These are phyloP conservation scores for Tiphia femorata DNA, from an alignment of 2,888 invertebrate species.

Conservation along the genomic window DNA sequence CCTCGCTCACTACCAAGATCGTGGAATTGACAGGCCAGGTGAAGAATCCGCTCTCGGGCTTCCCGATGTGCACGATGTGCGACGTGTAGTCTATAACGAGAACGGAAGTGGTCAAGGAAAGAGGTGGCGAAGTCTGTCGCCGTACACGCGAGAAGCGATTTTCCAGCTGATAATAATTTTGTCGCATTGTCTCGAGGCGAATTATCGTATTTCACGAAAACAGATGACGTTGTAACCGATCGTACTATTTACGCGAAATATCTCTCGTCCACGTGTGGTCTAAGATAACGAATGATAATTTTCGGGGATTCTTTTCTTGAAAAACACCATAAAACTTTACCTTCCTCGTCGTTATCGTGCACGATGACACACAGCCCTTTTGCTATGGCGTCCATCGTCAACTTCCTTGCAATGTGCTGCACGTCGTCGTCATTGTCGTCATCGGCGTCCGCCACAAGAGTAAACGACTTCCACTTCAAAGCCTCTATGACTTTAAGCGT, in stretches of 20 bases:
- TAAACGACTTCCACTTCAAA: slow-evolving; percentile 64
- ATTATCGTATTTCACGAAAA: too few relatives aligned
- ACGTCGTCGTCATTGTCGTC: slow-evolving; percentile 55
- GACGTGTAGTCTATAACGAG: slow-evolving; percentile 47
- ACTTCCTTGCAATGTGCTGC: slow-evolving; percentile 59
- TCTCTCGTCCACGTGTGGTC: too few relatives aligned
- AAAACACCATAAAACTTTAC: too few relatives aligned
- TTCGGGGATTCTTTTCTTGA: too few relatives aligned
- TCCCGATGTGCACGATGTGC: slow-evolving; percentile 59
- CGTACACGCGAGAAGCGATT: not conserved
- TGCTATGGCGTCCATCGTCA: slow-evolving; percentile 55
- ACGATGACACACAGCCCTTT: slow-evolving; percentile 58
- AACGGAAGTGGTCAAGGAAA: not conserved
- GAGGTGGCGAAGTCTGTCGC: not conserved
- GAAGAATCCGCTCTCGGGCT: slow-evolving; percentile 52
- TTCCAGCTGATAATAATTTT: too few relatives aligned
- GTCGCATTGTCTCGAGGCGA: too few relatives aligned
- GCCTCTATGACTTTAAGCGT: slow-evolving; percentile 54
- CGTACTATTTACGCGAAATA: too few relatives aligned
- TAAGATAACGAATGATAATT: too few relatives aligned
- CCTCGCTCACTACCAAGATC: slow-evolving; percentile 57
- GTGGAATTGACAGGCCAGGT: slow-evolving; percentile 49
- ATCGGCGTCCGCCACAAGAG: slow-evolving; percentile 50
- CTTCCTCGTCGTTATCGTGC: slow-evolving; percentile 50
- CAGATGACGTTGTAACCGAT: too few relatives aligned